Evolutionary conservation across 2,113 vertebrate genomes (phyloP).

Genomic region (Martes martes): DNA sequence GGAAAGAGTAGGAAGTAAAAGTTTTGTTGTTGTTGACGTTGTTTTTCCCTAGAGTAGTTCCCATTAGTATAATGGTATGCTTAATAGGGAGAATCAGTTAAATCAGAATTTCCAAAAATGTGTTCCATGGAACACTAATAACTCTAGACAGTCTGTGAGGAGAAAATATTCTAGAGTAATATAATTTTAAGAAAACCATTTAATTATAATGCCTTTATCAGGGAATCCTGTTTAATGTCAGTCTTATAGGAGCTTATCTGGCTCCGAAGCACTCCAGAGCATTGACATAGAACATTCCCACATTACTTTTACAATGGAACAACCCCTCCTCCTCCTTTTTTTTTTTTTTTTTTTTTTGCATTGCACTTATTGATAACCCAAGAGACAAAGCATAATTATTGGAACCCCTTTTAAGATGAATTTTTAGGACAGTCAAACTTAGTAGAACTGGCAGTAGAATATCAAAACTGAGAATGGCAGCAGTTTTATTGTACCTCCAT

Average conservation of each 20-base stretch:
- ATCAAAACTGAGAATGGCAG: neutral
- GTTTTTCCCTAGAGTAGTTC: neutral
- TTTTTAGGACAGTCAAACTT: neutral
- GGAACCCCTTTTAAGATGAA: neutral
- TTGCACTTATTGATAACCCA: neutral
- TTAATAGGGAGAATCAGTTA: constrained; percentile 41
- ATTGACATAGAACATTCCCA: neutral
- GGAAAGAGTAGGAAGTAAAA: neutral
- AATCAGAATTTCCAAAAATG: constrained; percentile 29
- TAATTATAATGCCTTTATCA: neutral
- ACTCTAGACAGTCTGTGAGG: neutral
- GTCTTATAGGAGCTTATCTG: neutral
- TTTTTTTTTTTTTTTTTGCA: neutral
- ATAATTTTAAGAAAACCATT: neutral
- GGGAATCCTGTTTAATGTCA: neutral
- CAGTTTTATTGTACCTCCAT: neutral
- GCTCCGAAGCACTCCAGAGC: neutral
- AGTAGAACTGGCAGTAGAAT: neutral
- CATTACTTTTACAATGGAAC: neutral
- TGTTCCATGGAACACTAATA: constrained; percentile 24
- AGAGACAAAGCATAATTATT: neutral
- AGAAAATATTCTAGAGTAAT: neutral
- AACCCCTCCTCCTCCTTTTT: neutral
- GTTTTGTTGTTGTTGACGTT: neutral
- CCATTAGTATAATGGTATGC: neutral